phyloP scores from a whole-genome alignment of 2,113 vertebrate genomes.

The Xyrauchen texanus region DNA sequence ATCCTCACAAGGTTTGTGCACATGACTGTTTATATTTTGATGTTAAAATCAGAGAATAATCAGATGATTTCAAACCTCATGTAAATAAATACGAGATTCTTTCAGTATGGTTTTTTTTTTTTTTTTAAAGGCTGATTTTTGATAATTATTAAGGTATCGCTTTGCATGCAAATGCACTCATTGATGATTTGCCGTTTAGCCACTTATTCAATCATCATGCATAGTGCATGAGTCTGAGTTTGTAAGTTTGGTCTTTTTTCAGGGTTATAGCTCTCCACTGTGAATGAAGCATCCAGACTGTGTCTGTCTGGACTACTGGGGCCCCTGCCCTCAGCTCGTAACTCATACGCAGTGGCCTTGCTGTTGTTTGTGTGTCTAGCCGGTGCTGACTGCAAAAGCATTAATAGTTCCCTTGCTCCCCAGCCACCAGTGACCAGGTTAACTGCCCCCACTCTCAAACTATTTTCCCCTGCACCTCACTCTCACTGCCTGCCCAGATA shows the following conservation, averaged over 20 bases:
- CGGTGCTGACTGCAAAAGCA: background rate
- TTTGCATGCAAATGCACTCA: too few relatives aligned
- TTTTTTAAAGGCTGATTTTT: too few relatives aligned
- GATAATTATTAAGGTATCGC: too few relatives aligned
- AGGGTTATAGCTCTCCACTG: background rate
- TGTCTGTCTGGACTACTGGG: background rate
- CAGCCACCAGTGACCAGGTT: background rate
- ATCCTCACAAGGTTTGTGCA: too few relatives aligned
- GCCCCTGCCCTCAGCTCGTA: conserved; percentile 1
- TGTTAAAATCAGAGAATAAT: too few relatives aligned
- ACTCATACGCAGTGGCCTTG: background rate
- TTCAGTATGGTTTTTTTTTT: too few relatives aligned
- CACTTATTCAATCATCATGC: background rate
- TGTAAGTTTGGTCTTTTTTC: background rate
- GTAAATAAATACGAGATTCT: too few relatives aligned
- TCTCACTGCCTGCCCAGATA: background rate
- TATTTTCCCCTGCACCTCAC: background rate
- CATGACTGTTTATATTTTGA: too few relatives aligned
- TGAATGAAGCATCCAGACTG: conserved; percentile 7
- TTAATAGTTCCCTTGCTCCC: background rate
- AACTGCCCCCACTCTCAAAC: conserved; percentile 7
- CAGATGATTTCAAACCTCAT: too few relatives aligned
- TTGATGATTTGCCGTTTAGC: background rate
- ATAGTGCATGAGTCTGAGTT: background rate
- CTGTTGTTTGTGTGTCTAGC: conserved; percentile 14